Conservation (phyloP, 2,113 vertebrate genomes). For the Heterotilapia buettikoferi region DNA sequence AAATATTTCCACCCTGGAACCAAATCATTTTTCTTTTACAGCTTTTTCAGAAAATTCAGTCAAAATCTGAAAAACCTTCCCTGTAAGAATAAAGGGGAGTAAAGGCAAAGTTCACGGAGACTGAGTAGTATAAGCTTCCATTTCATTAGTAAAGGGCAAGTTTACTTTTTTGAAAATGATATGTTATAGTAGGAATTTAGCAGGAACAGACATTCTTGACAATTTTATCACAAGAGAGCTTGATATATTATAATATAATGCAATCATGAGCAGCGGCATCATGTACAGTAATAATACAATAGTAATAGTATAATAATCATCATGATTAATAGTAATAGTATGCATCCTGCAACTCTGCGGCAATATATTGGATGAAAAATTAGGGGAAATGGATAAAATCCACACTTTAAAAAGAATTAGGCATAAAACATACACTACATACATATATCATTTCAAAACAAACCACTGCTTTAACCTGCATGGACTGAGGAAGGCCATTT, state of each 20-base stretch:
- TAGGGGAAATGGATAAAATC: not conserved
- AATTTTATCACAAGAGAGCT: not conserved
- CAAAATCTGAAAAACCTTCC: not conserved
- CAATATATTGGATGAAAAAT: not conserved
- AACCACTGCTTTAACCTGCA: not conserved
- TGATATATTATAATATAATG: not conserved
- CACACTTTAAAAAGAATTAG: not conserved
- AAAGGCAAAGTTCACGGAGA: not conserved
- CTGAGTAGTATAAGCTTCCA: not conserved
- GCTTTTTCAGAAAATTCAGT: not conserved
- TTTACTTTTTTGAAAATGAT: not conserved
- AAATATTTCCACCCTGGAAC: constrained; percentile 13
- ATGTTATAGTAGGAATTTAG: not conserved
- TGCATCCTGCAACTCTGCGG: not conserved
- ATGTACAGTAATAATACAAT: not conserved
- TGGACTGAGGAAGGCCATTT: not conserved
- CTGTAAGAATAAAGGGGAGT: not conserved
- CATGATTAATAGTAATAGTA: not conserved
- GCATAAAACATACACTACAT: not conserved
- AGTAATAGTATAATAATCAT: not conserved
- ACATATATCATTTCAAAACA: not conserved
- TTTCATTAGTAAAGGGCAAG: not conserved
- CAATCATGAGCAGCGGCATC: not conserved
- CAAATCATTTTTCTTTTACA: not conserved
- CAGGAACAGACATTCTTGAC: not conserved